A percentile compares a stretch with the other conserved stretches of the same genome.
These are phyloP conservation scores for Gnatocerus cornutus DNA, from an alignment of 2,888 invertebrate species.

Conservation along the genomic window DNA sequence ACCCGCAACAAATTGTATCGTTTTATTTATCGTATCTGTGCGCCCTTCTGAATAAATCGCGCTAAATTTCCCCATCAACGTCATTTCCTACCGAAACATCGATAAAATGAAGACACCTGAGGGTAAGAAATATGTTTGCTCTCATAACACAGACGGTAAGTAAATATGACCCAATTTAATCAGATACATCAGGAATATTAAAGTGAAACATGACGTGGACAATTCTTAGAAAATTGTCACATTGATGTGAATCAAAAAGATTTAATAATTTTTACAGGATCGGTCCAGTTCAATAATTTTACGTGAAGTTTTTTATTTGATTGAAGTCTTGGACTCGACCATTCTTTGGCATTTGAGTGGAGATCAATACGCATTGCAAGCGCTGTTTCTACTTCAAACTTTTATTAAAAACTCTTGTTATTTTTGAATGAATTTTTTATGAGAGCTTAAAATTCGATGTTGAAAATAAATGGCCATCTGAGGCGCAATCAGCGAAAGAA, in stretches of 20 bases:
- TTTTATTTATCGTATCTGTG: slow-evolving; percentile 9
- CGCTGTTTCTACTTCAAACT: slow-evolving; percentile 17
- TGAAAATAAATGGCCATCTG: slow-evolving; percentile 12
- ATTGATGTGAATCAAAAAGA: background rate
- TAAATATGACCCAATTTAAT: slow-evolving; percentile 40
- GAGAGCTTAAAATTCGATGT: slow-evolving; percentile 19
- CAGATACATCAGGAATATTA: slow-evolving; percentile 12
- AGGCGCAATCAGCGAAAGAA: background rate
- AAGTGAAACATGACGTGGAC: slow-evolving; percentile 13
- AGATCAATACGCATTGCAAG: slow-evolving; percentile 35
- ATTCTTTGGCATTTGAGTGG: slow-evolving; percentile 26
- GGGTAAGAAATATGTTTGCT: slow-evolving; percentile 31
- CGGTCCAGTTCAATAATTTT: slow-evolving; percentile 2
- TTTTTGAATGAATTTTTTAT: slow-evolving; percentile 33
- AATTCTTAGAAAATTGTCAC: slow-evolving; percentile 31
- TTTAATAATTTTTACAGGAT: slow-evolving; percentile 14
- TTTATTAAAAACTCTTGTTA: slow-evolving; percentile 28
- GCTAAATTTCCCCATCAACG: slow-evolving; percentile 9
- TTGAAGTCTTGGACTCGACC: slow-evolving; percentile 24
- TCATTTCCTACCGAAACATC: slow-evolving; percentile 12
- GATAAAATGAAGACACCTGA: slow-evolving; percentile 34
- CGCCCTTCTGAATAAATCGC: slow-evolving; percentile 7
- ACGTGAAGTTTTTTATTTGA: slow-evolving; percentile 7
- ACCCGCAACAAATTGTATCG: slow-evolving; percentile 1
- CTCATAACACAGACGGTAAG: slow-evolving; percentile 15